Evolutionary conservation across 2,888 invertebrate species (phyloP).

Genomic region (Cotesia congregata): DNA sequence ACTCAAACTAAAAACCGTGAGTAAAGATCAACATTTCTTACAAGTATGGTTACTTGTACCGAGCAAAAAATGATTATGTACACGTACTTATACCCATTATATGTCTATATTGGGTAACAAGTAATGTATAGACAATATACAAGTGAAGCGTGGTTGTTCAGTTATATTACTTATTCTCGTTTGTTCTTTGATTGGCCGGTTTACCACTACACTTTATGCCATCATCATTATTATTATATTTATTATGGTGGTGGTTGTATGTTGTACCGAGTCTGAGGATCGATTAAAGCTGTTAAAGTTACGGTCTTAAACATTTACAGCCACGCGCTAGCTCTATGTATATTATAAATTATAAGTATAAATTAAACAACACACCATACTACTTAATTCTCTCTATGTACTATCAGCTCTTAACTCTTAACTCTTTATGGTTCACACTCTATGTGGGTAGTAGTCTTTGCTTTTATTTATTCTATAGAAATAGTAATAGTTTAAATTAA

Average conservation of each 20-base stretch:
- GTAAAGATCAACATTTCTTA: slow-evolving; percentile 14
- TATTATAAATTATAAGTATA: too few species aligned
- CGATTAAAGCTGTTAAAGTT: slow-evolving; percentile 48
- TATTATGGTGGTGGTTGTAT: too few species aligned
- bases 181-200: not conserved
- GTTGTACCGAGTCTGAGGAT: slow-evolving; percentile 38
- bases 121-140: slow-evolving; percentile 20
- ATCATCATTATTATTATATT: too few species aligned
- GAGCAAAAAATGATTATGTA: not conserved
- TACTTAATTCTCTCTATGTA: too few species aligned
- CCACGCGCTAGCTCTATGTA: not conserved
- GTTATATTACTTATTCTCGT: slow-evolving; percentile 11
- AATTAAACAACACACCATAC: too few species aligned
- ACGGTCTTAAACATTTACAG: slow-evolving; percentile 37
- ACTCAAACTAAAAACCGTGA: not conserved
- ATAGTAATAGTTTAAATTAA: too few species aligned
- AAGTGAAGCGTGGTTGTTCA: not conserved
- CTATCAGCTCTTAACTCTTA: too few species aligned
- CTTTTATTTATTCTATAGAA: too few species aligned
- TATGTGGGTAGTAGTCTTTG: too few species aligned
- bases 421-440: too few species aligned
- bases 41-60: slow-evolving; percentile 10
- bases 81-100: slow-evolving; percentile 26
- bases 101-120: slow-evolving; percentile 51
- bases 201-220: slow-evolving; percentile 45